Base-by-base conservation (phyloP, 2,797 vertebrate species). In the Melanotaenia nigrans region DNA sequence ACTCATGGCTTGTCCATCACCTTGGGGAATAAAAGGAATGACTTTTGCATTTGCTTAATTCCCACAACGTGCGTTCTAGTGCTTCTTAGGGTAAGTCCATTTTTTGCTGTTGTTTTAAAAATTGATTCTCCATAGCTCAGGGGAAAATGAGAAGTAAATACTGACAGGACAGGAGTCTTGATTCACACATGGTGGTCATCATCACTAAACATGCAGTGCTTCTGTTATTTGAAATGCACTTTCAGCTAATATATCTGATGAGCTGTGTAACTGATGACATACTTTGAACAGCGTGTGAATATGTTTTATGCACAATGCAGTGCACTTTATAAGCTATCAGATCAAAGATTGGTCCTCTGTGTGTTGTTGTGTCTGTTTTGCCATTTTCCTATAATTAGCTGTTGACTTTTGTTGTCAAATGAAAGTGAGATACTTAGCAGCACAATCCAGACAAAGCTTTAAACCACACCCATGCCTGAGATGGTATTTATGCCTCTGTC, bases 21-120 rank as follows among this genome's bases (percentile, higher is more conserved):
- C 74, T 70, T 25, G 28, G 84, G 76, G 85, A 84, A 58, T 22
- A 25, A 73, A 75, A 67, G 58, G 64, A 77, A 81, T 85, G 80
- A 74, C 69, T 77, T 81, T 71, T 67, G 73, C 63, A 84, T 85
- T 84, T 85, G 51, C 64, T 83, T 87, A 86, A 87, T 84, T 90
- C 79, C 84, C 84, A 18, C 58, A 74, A 72, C 28, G 49, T 87
- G 71, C 63, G 65, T 82, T 57, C 62, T 73, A 71, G 71, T 38
- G 59, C 66, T 63, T 64, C 79, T 86, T 22, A 33, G 77, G 78
- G 73, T 75, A 72, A 61, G 84, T 85, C 25, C 33, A 70, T 76
- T 61, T 69, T 65, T 78, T 77, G 35, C 60, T 81, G 42, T 77
- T 71, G 54, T 73, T 73, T 78, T 71, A 68, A 73, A 87, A 80